Evolutionary conservation across 2,797 vertebrate species (phyloP).

Genomic region (Molossus molossus): DNA sequence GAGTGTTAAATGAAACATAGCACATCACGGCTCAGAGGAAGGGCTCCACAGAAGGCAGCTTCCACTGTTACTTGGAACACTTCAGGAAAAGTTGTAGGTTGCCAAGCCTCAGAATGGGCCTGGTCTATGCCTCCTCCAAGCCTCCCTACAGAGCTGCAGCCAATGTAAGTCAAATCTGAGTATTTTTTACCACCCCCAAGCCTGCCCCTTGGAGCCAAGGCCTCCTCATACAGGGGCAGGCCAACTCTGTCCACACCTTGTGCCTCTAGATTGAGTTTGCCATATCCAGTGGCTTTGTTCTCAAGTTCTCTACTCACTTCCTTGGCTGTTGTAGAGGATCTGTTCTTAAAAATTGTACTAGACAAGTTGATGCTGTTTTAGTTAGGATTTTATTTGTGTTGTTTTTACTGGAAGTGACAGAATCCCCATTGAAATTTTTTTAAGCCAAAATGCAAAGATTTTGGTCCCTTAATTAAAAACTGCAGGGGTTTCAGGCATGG

Average conservation of each 20-base stretch:
- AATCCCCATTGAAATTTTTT: not conserved
- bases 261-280: constrained; percentile 13
- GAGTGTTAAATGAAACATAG: not conserved
- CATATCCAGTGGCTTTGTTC: not conserved
- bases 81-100: not conserved
- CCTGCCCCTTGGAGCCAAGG: not conserved
- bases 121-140: not conserved
- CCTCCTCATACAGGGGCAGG: not conserved
- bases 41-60: not conserved
- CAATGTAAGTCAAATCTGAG: not conserved
- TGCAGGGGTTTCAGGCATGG: not conserved
- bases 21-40: not conserved
- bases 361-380: constrained; percentile 31
- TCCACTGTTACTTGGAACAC: not conserved
- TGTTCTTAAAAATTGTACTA: constrained; percentile 36
- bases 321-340: constrained; percentile 4
- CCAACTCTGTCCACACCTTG: not conserved
- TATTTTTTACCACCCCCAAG: not conserved
- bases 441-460: constrained; percentile 28
- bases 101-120: not conserved
- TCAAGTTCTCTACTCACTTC: constrained; percentile 3
- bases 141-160: not conserved
- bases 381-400: constrained; percentile 54
- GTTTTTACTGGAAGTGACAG: constrained; percentile 16
- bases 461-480: constrained; percentile 15